Evolutionary conservation across 2,797 vertebrate genomes (phyloP), one percentile per base, ranked within the genome.

Genomic region (Melanotaenia nigrans): DNA sequence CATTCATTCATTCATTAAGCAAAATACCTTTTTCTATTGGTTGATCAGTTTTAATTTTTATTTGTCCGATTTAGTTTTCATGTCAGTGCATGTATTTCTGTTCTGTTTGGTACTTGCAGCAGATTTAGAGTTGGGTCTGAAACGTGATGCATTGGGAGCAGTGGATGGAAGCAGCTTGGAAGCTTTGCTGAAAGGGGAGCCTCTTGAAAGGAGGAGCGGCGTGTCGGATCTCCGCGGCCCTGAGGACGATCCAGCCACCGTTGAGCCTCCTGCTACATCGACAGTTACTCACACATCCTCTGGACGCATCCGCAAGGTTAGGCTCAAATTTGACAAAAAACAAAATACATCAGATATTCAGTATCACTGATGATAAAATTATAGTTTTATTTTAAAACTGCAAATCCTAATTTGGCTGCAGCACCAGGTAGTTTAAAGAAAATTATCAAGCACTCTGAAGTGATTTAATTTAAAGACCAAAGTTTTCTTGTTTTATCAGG

Each of bases 141-240:
- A 99, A 91, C 97, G 98, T 64, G 98, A 99, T 25, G 90, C 95
- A 0, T 51, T 98, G 68, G 91, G 95, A 4, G 84, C 94, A 0
- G 95, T 95, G 84, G 98, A 99, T 0, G 97, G 98, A 73, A 99
- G 97, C 91, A 98, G 98, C 73, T 89, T 99, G 90, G 98, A 99
- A 54, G 97, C 97, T 0, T 91, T 99, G 32, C 82, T 99, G 30
- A 95, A 98, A 77, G 96, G 96, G 0, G 97, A 99, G 56, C 93
- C 97, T 0, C 53, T 97, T 25, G 97, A 98, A 32, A 96, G 97
- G 67, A 94, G 96, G 66, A 92, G 89, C 0, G 85, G 93, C 0
- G 88, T 93, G 35, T 92, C 96, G 0, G 97, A 99, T 2, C 79
- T 94, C 12, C 92, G 96, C 0, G 87, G 92, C 0, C 93, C 96